Evolutionary conservation across 2,113 vertebrate genomes (phyloP).

Genomic region (Eonycteris spelaea): DNA sequence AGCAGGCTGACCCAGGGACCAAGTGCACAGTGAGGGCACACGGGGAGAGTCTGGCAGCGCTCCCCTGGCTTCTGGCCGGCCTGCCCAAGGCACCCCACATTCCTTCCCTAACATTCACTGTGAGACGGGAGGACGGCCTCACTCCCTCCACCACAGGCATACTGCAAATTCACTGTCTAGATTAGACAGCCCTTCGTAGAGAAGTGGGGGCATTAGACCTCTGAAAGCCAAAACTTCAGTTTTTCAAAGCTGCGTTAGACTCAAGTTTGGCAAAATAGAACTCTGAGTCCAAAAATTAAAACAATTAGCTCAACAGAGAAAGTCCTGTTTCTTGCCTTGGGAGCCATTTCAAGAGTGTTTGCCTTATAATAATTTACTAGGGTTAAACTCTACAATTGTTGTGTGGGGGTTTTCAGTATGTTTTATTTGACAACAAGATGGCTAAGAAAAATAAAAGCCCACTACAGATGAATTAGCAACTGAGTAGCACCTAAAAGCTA

Average conservation of each 20-base stretch:
- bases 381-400: background rate
- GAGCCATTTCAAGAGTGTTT: background rate
- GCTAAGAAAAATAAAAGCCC: background rate
- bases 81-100: background rate
- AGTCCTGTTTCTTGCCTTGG: background rate
- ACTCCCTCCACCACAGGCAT: accelerated
- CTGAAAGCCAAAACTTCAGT: background rate
- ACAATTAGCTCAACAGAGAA: background rate
- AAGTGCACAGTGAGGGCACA: background rate
- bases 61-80: background rate
- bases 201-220: background rate
- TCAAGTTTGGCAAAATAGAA: background rate
- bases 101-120: background rate
- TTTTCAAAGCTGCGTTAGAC: background rate
- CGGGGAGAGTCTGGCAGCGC: background rate
- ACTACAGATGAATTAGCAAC: background rate
- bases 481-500: background rate
- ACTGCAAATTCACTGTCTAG: background rate
- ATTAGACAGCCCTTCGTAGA: background rate
- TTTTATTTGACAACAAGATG: background rate
- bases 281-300: background rate
- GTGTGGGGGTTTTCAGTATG: background rate
- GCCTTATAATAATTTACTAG: background rate
- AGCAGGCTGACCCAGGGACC: background rate
- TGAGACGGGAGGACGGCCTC: background rate